Evolutionary conservation across 2,888 invertebrate species (phyloP).

Genomic region (Sturmia bella): DNA sequence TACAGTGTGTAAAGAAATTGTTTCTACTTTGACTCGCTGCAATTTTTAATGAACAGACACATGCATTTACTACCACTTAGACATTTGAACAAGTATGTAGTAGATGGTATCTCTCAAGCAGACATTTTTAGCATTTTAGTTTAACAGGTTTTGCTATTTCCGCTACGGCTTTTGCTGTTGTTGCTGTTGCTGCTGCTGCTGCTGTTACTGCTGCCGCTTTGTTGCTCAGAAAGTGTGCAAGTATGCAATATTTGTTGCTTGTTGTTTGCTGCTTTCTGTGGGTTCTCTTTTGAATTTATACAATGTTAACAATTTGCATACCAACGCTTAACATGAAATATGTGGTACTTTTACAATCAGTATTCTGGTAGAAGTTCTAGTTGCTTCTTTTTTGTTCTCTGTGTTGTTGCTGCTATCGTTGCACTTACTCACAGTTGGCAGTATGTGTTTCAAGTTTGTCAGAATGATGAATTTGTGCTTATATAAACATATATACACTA

Average conservation of each 20-base stretch:
- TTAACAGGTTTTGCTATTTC: constrained; percentile 61
- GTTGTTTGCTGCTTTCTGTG: constrained; percentile 36
- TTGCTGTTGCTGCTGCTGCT: constrained; percentile 37
- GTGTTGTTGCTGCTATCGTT: constrained; percentile 16
- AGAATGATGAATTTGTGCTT: constrained; percentile 42
- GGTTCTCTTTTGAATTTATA: constrained; percentile 54
- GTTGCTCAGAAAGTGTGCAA: background rate
- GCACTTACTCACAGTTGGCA: constrained; percentile 3
- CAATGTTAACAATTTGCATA: constrained; percentile 68
- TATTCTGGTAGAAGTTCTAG: constrained; percentile 47
- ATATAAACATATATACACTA: constrained; percentile 5
- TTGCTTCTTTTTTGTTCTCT: constrained; percentile 4
- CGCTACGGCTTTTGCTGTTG: constrained; percentile 34
- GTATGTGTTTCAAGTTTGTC: background rate
- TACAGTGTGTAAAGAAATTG: background rate
- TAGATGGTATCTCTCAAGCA: constrained; percentile 9
- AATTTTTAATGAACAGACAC: background rate
- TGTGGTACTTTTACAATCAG: constrained; percentile 60
- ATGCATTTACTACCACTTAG: background rate
- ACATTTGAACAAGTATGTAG: constrained; percentile 2
- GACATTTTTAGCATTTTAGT: constrained; percentile 62
- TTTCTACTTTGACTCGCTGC: background rate
- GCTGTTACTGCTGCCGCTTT: constrained; percentile 46
- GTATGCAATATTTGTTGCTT: constrained; percentile 27
- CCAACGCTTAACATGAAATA: constrained; percentile 68